Percentiles rank a stretch among this genome's conserved stretches.
Evolutionary conservation across 2,797 vertebrate species (phyloP).

Genomic region (Nannoperca obscura): DNA sequence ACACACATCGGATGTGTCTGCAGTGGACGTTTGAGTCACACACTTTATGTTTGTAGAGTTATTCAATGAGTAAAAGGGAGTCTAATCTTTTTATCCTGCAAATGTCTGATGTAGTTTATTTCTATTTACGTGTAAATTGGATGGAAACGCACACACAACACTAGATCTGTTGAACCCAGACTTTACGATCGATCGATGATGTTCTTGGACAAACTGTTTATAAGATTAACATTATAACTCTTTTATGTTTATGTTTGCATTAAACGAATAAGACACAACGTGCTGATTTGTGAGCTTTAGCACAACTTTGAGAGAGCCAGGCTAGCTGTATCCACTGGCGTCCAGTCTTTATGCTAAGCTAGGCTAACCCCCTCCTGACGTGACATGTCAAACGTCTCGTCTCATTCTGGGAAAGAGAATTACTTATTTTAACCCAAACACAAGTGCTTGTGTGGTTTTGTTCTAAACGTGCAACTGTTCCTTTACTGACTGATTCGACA

Average conservation of each 20-base stretch:
- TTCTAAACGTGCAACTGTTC: background rate
- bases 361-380: background rate
- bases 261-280: background rate
- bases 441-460: no score
- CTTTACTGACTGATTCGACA: background rate
- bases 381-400: background rate
- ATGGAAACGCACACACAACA: background rate
- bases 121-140: no score
- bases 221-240: no score
- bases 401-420: background rate
- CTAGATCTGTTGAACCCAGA: no score
- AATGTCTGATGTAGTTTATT: background rate
- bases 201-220: no score
- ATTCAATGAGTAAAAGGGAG: background rate
- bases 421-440: no score
- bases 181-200: no score
- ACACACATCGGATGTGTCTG: background rate
- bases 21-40: background rate
- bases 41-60: background rate
- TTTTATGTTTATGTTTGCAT: background rate
- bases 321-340: background rate
- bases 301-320: background rate
- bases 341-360: slow-evolving; percentile 1
- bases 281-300: background rate
- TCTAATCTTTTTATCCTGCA: no score